Evolutionary conservation across 2,797 vertebrate genomes (phyloP), one percentile per base, ranked within the genome.

Genomic region (Enteromius mattozi): DNA sequence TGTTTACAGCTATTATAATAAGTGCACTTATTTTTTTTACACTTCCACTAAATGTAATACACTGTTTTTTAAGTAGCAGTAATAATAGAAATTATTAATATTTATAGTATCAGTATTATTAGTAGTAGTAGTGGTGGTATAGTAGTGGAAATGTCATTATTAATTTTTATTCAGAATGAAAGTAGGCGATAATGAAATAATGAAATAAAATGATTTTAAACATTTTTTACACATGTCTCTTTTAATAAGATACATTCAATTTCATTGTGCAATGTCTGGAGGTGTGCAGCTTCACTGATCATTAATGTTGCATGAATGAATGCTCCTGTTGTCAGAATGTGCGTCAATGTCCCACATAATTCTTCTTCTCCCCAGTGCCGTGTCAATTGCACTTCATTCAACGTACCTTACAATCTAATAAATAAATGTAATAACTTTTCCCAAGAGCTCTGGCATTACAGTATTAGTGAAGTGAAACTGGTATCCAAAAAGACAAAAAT

Each of bases 241-340:
- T 95, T 95, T 95, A 95, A 95, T 94, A 92, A 94, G 93, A 95
- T 95, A 96, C 95, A 96, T 96, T 96, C 95, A 95, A 91, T 94
- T 94, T 94, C 93, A 94, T 91, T 95, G 95, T 96, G 95, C 95
- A 95, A 94, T 92, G 91, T 94, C 92, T 94, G 89, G 85, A 91
- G 84, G 86, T 90, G 89, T 89, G 89, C 90, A 91, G 90, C 86
- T 92, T 93, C 89, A 92, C 92, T 89, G 89, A 90, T 91, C 88
- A 88, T 90, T 90, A 86, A 90, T 90, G 88, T 89, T 81, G 78
- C 90, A 92, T 91, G 78, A 86, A 80, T 81, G 78, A 85, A 91
- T 87, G 92, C 90, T 85, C 86, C 88, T 89, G 89, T 87, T 88
- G 87, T 92, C 89, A 87, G 72, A 91, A 90, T 84, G 86, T 90